Conservation (phyloP, 2,888 invertebrate species). For the Agrochola lychnidis region DNA sequence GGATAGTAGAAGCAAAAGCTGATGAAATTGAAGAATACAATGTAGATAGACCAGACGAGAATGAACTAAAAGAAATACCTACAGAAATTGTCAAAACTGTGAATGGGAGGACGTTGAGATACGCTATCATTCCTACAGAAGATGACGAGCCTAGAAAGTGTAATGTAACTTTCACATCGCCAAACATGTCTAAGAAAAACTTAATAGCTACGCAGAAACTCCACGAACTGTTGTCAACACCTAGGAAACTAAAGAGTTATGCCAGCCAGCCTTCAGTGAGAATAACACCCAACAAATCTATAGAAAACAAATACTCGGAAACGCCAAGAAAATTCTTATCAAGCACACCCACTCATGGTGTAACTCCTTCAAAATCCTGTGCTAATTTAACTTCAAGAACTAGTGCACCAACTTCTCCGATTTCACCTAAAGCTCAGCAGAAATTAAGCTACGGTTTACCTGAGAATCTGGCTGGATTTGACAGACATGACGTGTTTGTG, state of each 20-base stretch:
- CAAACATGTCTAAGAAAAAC: slow-evolving; percentile 90
- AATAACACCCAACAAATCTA: slow-evolving; percentile 81
- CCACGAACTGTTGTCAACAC: slow-evolving; percentile 94
- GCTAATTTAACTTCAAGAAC: slow-evolving; percentile 81
- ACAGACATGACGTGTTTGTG: slow-evolving; percentile 84
- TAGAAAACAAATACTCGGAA: slow-evolving; percentile 54
- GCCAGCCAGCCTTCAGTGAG: slow-evolving; percentile 89
- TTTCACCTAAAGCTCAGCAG: slow-evolving; percentile 90
- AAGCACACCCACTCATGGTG: slow-evolving; percentile 84
- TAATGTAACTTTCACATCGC: slow-evolving; percentile 83
- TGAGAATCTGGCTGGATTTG: slow-evolving; percentile 71
- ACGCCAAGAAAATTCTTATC: slow-evolving; percentile 75
- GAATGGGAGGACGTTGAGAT: slow-evolving; percentile 90
- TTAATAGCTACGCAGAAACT: slow-evolving; percentile 94
- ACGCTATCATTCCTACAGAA: slow-evolving; percentile 91
- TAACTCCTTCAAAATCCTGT: slow-evolving; percentile 88
- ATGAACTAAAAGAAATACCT: slow-evolving; percentile 90
- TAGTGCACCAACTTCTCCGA: slow-evolving; percentile 79
- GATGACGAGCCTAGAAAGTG: slow-evolving; percentile 86
- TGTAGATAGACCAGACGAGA: slow-evolving; percentile 89
- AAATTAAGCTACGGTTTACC: slow-evolving; percentile 89
- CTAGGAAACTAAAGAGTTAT: slow-evolving; percentile 91
- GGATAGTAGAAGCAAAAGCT: slow-evolving; percentile 85
- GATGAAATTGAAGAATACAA: slow-evolving; percentile 89
- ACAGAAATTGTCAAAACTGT: slow-evolving; percentile 91